Base-by-base conservation (phyloP, 1,140 invertebrate genomes). In the Calliphora vicina region DNA sequence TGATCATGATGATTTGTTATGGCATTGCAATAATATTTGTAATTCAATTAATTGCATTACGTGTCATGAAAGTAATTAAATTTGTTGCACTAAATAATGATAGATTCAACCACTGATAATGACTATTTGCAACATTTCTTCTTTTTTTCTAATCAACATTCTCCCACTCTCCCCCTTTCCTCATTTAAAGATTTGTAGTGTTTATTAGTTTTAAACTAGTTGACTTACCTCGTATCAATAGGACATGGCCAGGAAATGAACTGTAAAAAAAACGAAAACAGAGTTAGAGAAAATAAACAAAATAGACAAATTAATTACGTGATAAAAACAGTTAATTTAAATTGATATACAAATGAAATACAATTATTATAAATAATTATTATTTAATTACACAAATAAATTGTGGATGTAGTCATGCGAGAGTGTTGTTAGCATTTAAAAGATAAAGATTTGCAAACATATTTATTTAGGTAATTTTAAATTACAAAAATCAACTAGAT, bases 11-110 rank as follows among this genome's bases (percentile, higher is more conserved):
- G 74, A 78, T 78, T 78, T 78, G 74, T 78, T 67, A 67, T 67
- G 61, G 61, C 61, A 67, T 13, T 67, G 61, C 74, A 78, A 78
- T 78, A 78, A 67, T 78, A 43, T 78, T 78, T 45, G 74, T 78
- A 78, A 78, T 78, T 78, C 74, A 78, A 78, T 78, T 78, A 78
- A 78, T 78, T 78, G 74, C 74, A 78, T 78, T 78, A 78, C 74
- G 74, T 78, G 74, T n/a, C 74, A 78, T 43, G 74, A 78, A 78
- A 78, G 74, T 78, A 78, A 78, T 78, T 78, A 78, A 78, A 67
- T 67, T 67, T 67, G 61, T 23, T 67, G 61, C 61, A 67, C 61
- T n/a, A 67, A 67, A 23, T 67, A 78, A 78, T 43, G 35, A 78
- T 25, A 35, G 74, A 43, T 67, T 20, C 9, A 25, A 0, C 20